Conservation (phyloP, 2,797 vertebrate species). For the Clarias pachynema region DNA sequence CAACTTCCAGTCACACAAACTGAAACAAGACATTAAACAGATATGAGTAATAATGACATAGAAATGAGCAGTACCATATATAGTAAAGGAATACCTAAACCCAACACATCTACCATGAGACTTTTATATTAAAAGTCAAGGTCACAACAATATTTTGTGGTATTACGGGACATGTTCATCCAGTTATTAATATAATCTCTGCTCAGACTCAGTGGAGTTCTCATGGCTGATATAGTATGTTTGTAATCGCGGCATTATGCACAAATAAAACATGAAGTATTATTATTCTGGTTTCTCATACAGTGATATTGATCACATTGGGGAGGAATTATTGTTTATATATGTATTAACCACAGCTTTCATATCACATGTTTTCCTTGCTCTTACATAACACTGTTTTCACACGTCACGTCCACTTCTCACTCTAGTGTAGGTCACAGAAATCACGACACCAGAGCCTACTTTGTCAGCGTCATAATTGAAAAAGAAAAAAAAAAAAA, state of each 20-base stretch:
- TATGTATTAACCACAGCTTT: neutral
- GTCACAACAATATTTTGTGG: neutral
- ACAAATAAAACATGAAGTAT: slow-evolving; percentile 2
- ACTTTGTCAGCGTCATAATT: slow-evolving; percentile 43
- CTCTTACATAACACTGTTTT: neutral
- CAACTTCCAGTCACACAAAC: neutral
- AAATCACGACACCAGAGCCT: slow-evolving; percentile 31
- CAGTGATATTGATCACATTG: slow-evolving; percentile 21
- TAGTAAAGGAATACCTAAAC: neutral
- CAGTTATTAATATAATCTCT: neutral
- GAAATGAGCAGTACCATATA: neutral
- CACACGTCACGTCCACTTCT: neutral
- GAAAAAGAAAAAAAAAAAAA: slow-evolving; percentile 37
- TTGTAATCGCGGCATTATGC: neutral
- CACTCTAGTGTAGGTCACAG: slow-evolving; percentile 2
- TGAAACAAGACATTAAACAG: neutral
- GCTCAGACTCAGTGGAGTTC: too few species aligned
- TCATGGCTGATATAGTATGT: neutral
- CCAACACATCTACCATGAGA: neutral
- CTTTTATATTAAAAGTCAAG: neutral
- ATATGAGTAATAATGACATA: neutral
- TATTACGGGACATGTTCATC: neutral
- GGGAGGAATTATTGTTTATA: slow-evolving; percentile 28
- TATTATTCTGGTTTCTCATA: neutral
- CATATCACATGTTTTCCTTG: neutral